phyloP scores from a whole-genome alignment of 2,113 vertebrate species.

The Pseudonaja textilis region DNA sequence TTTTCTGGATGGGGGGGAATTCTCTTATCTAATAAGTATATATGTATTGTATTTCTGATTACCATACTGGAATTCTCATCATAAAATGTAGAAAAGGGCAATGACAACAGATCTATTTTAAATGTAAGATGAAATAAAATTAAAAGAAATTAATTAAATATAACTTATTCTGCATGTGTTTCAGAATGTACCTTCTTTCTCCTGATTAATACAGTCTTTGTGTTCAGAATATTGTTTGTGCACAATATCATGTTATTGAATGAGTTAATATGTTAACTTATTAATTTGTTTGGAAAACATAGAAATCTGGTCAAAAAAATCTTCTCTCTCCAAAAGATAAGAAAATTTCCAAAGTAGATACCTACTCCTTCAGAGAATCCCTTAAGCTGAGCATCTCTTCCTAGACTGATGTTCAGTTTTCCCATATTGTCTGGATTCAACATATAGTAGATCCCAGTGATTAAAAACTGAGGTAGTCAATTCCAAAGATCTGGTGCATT shows the following conservation, averaged over 20 bases:
- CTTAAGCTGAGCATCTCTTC: neutral
- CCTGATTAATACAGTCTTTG: neutral
- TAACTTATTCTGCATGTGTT: neutral
- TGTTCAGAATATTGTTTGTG: neutral
- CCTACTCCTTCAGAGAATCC: neutral
- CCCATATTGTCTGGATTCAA: neutral
- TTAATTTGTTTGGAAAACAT: neutral
- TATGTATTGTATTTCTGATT: neutral
- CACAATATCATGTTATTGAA: neutral
- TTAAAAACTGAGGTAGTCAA: neutral
- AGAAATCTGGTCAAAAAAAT: neutral
- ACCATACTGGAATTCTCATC: neutral
- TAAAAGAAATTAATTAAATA: neutral
- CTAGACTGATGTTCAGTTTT: neutral
- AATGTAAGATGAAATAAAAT: neutral
- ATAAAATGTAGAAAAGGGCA: neutral
- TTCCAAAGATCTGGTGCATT: neutral
- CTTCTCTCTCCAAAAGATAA: neutral
- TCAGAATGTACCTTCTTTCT: neutral
- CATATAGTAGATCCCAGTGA: neutral
- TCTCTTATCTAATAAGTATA: neutral
- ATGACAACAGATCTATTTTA: neutral
- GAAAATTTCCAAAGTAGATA: neutral
- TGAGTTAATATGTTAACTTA: neutral
- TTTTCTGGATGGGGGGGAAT: neutral